Base-by-base conservation (phyloP, 1,140 invertebrate species). In the Yoshiicerus persimilis region DNA sequence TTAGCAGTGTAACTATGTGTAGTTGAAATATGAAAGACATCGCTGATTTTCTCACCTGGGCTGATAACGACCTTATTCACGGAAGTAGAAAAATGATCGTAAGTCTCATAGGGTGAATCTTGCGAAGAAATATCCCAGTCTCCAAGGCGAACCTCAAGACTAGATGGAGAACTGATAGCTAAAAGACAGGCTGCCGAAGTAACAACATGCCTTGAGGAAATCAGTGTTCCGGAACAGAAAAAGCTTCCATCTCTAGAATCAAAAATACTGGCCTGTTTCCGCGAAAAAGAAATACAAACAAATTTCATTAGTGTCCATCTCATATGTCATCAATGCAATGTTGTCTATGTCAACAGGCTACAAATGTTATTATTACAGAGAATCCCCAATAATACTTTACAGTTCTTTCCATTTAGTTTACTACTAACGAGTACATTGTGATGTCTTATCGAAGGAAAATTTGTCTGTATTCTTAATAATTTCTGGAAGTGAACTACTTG, bases 71-170 rank as follows among this genome's bases (percentile, higher is more conserved):
- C 84, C 39, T 85, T 85, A 34, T 56, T 64, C 39, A 85, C 84
- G 39, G 84, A 85, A 85, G 84, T 85, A 3, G 84, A 56, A 85
- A 85, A 85, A 64, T 85, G 84, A 30, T 85, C 84, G 8, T 56
- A 85, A 56, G 84, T 85, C 56, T 85, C 84, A 64, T 34, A 47
- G 9, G 84, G 84, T 20, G 39, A 56, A 85, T 85, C 84, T 32
- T 85, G 84, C 27, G 23, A 27, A 56, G 84, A 85, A 85, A 85
- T 47, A 64, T 85, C 84, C 84, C 84, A 85, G 84, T 85, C 84
- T 56, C 84, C 84, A 85, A 85, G 39, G 39, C 84, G 84, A 85
- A 85, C n/a, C 56, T 85, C 84, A 47, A 85, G 38, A 47, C 56
- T 64, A 85, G 84, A 85, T 34, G 39, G 56, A 27, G 84, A 85